phyloP scores from a whole-genome alignment of 1,140 invertebrate genomes.

The Cyrtorhinus lividipennis region DNA sequence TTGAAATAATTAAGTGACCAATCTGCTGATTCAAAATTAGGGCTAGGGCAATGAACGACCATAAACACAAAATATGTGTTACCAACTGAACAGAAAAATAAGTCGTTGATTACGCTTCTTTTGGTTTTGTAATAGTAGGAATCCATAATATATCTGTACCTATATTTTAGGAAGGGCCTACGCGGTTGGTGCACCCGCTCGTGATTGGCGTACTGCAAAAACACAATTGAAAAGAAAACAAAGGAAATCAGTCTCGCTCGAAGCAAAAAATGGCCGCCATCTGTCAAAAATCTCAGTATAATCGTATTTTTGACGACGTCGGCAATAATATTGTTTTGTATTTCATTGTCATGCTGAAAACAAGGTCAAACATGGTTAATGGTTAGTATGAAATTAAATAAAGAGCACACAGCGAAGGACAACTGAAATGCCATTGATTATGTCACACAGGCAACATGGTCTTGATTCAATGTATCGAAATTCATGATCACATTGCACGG shows the following conservation, averaged over 20 bases:
- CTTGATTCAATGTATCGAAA: too few relatives aligned
- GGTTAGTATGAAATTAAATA: background rate
- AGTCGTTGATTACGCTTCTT: background rate
- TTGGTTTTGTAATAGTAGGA: background rate
- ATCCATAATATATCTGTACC: background rate
- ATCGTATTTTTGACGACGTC: too few relatives aligned
- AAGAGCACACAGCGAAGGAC: too few relatives aligned
- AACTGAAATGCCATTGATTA: too few relatives aligned
- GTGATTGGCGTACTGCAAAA: slow-evolving; percentile 24
- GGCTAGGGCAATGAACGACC: too few relatives aligned
- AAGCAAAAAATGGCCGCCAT: slow-evolving; percentile 11
- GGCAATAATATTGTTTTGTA: slow-evolving; percentile 9
- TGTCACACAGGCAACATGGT: too few relatives aligned
- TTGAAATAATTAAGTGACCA: too few relatives aligned
- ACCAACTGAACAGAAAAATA: too few relatives aligned
- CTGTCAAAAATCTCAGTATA: too few relatives aligned
- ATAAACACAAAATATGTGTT: too few relatives aligned
- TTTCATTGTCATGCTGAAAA: background rate
- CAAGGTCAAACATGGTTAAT: background rate
- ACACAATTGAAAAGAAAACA: slow-evolving; percentile 19
- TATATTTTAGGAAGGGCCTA: slow-evolving; percentile 18
- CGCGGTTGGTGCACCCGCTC: slow-evolving; percentile 22
- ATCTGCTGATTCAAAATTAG: too few relatives aligned
- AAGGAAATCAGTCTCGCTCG: slow-evolving; percentile 14
- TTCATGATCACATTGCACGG: too few relatives aligned